These are phyloP conservation scores for Eidolon dupreanum DNA, from an alignment of 2,797 vertebrate species.

Conservation along the genomic window DNA sequence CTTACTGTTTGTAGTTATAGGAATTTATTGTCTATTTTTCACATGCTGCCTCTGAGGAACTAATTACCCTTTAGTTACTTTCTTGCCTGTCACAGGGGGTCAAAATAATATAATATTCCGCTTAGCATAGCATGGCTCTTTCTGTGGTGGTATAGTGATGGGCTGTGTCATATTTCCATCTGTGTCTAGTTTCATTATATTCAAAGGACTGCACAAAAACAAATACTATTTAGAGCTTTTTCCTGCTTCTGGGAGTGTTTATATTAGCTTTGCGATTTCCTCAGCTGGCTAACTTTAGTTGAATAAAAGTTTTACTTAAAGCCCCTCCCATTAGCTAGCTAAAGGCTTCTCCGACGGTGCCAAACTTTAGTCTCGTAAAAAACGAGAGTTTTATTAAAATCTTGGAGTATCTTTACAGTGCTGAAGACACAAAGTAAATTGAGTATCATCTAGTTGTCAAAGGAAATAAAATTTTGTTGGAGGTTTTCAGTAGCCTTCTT, in stretches of 20 bases:
- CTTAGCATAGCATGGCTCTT: background rate
- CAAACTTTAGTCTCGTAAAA: background rate
- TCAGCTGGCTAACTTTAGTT: conserved; percentile 24
- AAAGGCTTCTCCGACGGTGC: background rate
- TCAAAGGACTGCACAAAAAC: background rate
- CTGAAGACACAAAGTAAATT: background rate
- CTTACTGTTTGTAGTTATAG: conserved; percentile 19
- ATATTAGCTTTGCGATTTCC: conserved; percentile 51
- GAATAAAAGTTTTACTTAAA: conserved; percentile 50
- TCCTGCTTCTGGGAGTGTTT: conserved; percentile 33
- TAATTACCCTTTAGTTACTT: conserved; percentile 39
- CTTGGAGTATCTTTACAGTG: background rate
- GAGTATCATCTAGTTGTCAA: background rate
- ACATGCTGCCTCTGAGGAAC: background rate
- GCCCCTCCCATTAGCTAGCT: background rate
- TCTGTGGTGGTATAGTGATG: background rate
- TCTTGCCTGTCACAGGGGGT: background rate
- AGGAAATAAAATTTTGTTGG: conserved; percentile 30
- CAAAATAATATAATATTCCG: conserved; percentile 16
- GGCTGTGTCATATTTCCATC: background rate
- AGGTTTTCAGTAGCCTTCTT: background rate
- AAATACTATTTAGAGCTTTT: conserved; percentile 33
- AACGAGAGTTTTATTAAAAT: background rate
- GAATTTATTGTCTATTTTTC: conserved; percentile 44
- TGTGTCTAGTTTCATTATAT: conserved; percentile 24